Conservation (phyloP, 2,797 vertebrate species). For the Chelon auratus region DNA sequence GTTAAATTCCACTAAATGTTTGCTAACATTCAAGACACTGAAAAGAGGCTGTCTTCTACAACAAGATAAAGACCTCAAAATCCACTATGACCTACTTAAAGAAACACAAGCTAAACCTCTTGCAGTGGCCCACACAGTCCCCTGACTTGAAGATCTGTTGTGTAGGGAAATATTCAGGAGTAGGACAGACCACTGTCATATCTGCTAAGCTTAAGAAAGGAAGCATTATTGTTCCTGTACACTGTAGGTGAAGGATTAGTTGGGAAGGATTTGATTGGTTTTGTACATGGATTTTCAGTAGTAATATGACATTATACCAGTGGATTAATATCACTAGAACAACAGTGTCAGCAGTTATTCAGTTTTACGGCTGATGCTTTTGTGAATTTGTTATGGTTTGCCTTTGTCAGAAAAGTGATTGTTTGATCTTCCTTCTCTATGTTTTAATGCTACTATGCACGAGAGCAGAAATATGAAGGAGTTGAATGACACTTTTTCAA, state of each 20-base stretch:
- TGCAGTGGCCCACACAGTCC: slow-evolving; percentile 14
- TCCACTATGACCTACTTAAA: slow-evolving; percentile 23
- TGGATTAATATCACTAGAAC: neutral
- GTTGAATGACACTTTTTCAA: neutral
- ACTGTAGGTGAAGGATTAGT: neutral
- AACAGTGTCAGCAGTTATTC: neutral
- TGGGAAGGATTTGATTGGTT: neutral
- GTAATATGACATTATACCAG: neutral
- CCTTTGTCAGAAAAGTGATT: neutral
- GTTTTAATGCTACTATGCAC: too few relatives aligned
- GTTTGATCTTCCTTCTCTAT: too few relatives aligned
- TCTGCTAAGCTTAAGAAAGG: too few relatives aligned
- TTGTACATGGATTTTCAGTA: neutral
- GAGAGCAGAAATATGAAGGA: too few relatives aligned
- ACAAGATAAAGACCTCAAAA: neutral
- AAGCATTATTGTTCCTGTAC: too few relatives aligned
- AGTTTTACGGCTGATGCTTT: neutral
- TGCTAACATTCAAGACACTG: neutral
- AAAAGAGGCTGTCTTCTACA: neutral
- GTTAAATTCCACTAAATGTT: slow-evolving; percentile 1
- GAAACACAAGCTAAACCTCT: slow-evolving; percentile 9
- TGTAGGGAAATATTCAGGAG: slow-evolving; percentile 1
- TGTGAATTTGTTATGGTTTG: neutral
- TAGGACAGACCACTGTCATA: neutral
- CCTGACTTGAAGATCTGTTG: slow-evolving; percentile 14